Evolutionary conservation across 2,888 invertebrate species (phyloP).

Genomic region (Cylloceria caligata): DNA sequence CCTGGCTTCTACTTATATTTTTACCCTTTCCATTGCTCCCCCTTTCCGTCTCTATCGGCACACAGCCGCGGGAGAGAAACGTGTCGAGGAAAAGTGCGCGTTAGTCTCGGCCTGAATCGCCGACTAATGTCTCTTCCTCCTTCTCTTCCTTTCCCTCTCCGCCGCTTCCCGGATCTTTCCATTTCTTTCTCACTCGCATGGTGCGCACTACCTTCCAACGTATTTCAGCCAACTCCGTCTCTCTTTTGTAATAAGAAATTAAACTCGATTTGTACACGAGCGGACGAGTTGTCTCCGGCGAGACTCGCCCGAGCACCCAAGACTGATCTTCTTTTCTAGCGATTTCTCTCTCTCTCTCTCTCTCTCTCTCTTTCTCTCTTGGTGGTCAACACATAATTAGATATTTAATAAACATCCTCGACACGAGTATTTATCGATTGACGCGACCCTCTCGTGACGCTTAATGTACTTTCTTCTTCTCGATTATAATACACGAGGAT

Average conservation of each 20-base stretch:
- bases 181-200: constrained; percentile 39
- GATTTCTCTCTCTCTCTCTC: not conserved
- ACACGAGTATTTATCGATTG: constrained; percentile 44
- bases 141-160: constrained; percentile 24
- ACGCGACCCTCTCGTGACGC: not conserved
- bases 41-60: constrained; percentile 62
- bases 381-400: constrained; percentile 66
- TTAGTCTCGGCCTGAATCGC: constrained; percentile 85
- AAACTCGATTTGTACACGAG: constrained; percentile 60
- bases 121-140: constrained; percentile 79
- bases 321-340: constrained; percentile 30
- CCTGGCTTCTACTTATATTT: constrained; percentile 36
- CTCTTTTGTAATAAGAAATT: constrained; percentile 70
- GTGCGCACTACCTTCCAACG: not conserved
- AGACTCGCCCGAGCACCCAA: constrained; percentile 33
- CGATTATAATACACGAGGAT: constrained; percentile 19
- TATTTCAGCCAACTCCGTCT: constrained; percentile 46
- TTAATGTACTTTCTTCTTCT: constrained; percentile 55
- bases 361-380: constrained; percentile 2
- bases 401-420: constrained; percentile 72
- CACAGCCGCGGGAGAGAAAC: constrained; percentile 78
- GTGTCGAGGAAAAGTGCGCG: constrained; percentile 83
- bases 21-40: constrained; percentile 33
- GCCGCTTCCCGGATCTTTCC: constrained; percentile 30
- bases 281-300: constrained; percentile 44